Conservation (phyloP, 1,140 invertebrate genomes). For the Cephus cinctus region DNA sequence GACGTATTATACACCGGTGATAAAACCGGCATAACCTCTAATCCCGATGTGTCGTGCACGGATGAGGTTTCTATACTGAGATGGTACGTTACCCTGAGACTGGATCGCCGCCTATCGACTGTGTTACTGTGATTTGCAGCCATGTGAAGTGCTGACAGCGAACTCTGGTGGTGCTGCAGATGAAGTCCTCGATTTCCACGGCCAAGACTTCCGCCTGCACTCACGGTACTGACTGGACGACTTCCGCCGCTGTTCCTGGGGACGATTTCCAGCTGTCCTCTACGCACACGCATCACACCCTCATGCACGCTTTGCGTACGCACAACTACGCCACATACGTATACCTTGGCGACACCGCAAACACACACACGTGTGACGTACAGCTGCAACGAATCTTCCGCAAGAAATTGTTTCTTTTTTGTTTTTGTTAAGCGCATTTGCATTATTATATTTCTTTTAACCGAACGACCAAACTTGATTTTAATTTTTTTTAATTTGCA, state of each 20-base stretch:
- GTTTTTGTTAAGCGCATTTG: too few relatives aligned
- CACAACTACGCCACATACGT: conserved; percentile 30
- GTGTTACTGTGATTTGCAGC: conserved; percentile 44
- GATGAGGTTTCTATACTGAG: conserved; percentile 25
- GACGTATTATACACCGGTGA: too few relatives aligned
- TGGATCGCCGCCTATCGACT: conserved; percentile 51
- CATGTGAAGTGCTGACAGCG: conserved; percentile 48
- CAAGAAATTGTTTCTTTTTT: too few relatives aligned
- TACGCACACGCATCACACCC: conserved; percentile 46
- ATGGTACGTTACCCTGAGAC: conserved; percentile 50
- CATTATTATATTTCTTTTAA: too few relatives aligned
- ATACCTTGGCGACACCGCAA: conserved; percentile 39
- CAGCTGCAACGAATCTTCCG: conserved; percentile 32
- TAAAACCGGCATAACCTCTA: too few relatives aligned
- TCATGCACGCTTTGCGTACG: conserved; percentile 45
- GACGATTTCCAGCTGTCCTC: conserved; percentile 54
- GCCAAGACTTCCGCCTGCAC: conserved; percentile 47
- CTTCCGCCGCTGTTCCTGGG: conserved; percentile 44
- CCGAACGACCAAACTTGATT: too few relatives aligned
- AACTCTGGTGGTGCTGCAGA: conserved; percentile 50
- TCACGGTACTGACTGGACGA: conserved; percentile 49
- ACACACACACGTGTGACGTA: conserved; percentile 46
- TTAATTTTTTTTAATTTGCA: not conserved
- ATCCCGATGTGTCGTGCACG: conserved; percentile 11
- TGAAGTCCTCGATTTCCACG: conserved; percentile 47